Conservation (phyloP, 2,797 vertebrate species). For the Diceros bicornis region DNA sequence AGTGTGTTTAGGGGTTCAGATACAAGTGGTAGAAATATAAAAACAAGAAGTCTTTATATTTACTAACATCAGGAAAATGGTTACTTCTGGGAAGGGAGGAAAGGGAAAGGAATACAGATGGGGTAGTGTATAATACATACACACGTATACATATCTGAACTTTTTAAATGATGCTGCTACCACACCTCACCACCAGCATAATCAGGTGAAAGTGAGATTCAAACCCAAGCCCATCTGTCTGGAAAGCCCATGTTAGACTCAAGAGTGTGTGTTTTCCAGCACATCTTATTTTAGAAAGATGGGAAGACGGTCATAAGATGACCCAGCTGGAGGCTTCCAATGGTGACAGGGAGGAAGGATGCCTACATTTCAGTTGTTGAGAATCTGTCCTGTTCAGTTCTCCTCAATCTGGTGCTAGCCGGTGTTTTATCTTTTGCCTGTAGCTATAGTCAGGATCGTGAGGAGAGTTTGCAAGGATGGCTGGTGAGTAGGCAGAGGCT, state of each 20-base stretch:
- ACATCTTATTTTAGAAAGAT: background rate
- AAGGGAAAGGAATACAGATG: background rate
- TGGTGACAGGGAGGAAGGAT: background rate
- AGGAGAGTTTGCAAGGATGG: background rate
- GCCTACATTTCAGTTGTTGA: background rate
- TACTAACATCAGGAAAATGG: background rate
- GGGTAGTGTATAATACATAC: background rate
- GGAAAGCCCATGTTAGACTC: background rate
- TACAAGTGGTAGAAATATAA: background rate
- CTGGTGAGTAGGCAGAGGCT: background rate
- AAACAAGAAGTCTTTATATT: background rate
- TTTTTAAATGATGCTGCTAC: background rate
- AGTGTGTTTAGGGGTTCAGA: background rate
- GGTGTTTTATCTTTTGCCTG: background rate
- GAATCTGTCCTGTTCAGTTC: background rate
- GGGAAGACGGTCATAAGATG: background rate
- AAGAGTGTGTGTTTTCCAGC: background rate
- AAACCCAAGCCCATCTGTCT: background rate
- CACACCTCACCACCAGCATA: background rate
- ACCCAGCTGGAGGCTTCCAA: background rate
- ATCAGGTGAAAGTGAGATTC: background rate
- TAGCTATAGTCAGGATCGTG: background rate
- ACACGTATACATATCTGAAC: fast-evolving
- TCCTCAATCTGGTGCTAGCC: background rate
- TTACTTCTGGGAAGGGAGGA: background rate